Base-by-base conservation (phyloP, 2,797 vertebrate genomes). In the Acanthurus lineatus region DNA sequence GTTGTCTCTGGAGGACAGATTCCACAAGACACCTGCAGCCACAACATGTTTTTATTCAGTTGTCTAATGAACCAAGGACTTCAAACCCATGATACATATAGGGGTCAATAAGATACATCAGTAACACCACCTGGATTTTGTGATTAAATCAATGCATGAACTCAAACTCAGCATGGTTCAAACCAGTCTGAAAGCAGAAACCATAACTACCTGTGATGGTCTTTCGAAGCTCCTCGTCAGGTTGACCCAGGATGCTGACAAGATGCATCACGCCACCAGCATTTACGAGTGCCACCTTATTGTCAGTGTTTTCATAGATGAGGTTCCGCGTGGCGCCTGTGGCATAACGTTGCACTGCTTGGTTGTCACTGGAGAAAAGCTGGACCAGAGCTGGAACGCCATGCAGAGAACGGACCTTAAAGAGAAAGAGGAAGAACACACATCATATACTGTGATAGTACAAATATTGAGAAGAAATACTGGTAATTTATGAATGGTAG, bases 1-100 rank as follows among this genome's bases (percentile, higher is more conserved):
- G 90, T 95, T 96, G 92, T 99, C 98, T 28, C 96, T 98, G 84
- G 98, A 99, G 32, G 98, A 99, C 79, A 99, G 93, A 86, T 99
- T 99, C 98, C 98, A 99, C 69, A 99, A 93, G 89, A 99, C 97
- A 7, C 98, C 98, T 99, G 89, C 32, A 65, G 67, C 20, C 66
- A 82, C 40, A 40, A 22, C 1, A 22, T 2, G 3, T 10, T 47
- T 70, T 76, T 6, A 69, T 25, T 62, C 17, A 16, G 2, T 14
- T 51, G 35, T 58, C 5, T 14, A 3, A 62, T 19, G 19, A n/a
- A 48, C 14, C 1, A 6, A n/a, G 6, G 8, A 11, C 59, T 19
- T 51, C 25, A 69, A 51, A 63, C 16, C 40, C 22, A 9, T 25
- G 3, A 59, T 10, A 40, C 3, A 11, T 3, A 44, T 14, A 7